Evolutionary conservation across 2,888 invertebrate genomes (phyloP).

Genomic region (Drosophila aldrichi): DNA sequence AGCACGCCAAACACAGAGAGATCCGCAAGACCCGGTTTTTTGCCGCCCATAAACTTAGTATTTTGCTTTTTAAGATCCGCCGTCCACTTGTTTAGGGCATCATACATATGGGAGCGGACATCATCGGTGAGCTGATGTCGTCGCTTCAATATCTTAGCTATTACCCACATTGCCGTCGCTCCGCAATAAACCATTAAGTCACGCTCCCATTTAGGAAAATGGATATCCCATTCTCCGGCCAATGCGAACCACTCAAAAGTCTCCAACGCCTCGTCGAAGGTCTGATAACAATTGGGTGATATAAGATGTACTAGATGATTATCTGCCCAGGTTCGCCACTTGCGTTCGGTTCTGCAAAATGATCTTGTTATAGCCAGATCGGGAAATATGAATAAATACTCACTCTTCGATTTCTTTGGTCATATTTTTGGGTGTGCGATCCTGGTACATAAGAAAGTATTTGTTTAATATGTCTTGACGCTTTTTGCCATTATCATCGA

Average conservation of each 20-base stretch:
- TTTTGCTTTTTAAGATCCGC: slow-evolving; percentile 89
- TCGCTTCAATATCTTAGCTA: slow-evolving; percentile 94
- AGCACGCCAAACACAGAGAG: slow-evolving; percentile 95
- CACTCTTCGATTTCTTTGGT: slow-evolving; percentile 88
- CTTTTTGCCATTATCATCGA: slow-evolving; percentile 89
- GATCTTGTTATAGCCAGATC: neutral
- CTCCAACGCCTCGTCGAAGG: slow-evolving; percentile 92
- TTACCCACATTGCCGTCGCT: slow-evolving; percentile 96
- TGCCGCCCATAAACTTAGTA: slow-evolving; percentile 93
- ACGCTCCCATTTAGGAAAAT: slow-evolving; percentile 95
- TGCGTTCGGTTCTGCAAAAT: slow-evolving; percentile 92
- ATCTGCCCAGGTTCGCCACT: slow-evolving; percentile 99
- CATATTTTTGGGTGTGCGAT: slow-evolving; percentile 86
- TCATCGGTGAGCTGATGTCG: slow-evolving; percentile 94
- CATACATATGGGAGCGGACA: slow-evolving; percentile 95
- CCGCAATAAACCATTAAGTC: slow-evolving; percentile 95
- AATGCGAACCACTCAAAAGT: slow-evolving; percentile 98
- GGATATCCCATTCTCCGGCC: slow-evolving; percentile 95
- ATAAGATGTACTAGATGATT: slow-evolving; percentile 94
- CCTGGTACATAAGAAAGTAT: slow-evolving; percentile 94
- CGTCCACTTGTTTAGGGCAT: slow-evolving; percentile 94
- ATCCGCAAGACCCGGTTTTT: slow-evolving; percentile 95
- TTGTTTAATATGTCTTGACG: slow-evolving; percentile 93
- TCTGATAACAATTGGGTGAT: slow-evolving; percentile 98
- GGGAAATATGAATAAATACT: slow-evolving; percentile 60